These are phyloP conservation scores for Lasius platythorax DNA, from an alignment of 2,888 invertebrate genomes.

Conservation along the genomic window DNA sequence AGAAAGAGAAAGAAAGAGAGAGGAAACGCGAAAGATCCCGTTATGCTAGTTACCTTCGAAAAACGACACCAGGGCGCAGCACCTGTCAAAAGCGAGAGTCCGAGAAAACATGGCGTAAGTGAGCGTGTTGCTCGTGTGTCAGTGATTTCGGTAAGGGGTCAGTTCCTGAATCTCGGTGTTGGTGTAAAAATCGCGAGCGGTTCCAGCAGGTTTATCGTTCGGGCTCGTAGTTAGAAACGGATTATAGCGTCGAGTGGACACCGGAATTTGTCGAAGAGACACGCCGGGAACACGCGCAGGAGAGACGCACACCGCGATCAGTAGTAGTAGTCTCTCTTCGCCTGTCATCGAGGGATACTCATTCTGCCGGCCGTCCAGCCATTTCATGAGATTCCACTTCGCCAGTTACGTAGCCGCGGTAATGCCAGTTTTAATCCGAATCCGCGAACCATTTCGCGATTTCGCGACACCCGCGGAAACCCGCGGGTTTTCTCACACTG, in stretches of 20 bases:
- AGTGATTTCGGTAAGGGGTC: slow-evolving; percentile 80
- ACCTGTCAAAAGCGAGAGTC: neutral
- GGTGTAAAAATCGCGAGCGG: neutral
- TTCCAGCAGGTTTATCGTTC: neutral
- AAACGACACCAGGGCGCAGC: slow-evolving; percentile 7
- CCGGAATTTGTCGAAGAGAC: neutral
- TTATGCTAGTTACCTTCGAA: neutral
- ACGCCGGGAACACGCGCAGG: neutral
- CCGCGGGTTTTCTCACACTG: neutral
- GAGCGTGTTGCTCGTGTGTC: slow-evolving; percentile 82
- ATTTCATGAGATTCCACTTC: neutral
- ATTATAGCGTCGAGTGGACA: neutral
- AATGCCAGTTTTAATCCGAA: neutral
- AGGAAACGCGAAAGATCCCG: slow-evolving; percentile 27
- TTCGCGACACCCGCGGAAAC: neutral
- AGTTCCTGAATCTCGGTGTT: slow-evolving; percentile 49
- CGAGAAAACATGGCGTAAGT: slow-evolving; percentile 79
- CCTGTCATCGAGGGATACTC: slow-evolving; percentile 5
- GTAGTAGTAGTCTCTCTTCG: neutral
- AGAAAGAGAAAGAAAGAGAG: neutral
- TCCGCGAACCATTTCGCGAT: neutral
- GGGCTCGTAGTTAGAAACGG: neutral
- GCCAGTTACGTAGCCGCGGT: neutral
- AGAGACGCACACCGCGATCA: neutral
- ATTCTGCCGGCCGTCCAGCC: neutral